Evolutionary conservation across 1,140 invertebrate genomes (phyloP).

Genomic region (Apolygus lucorum): DNA sequence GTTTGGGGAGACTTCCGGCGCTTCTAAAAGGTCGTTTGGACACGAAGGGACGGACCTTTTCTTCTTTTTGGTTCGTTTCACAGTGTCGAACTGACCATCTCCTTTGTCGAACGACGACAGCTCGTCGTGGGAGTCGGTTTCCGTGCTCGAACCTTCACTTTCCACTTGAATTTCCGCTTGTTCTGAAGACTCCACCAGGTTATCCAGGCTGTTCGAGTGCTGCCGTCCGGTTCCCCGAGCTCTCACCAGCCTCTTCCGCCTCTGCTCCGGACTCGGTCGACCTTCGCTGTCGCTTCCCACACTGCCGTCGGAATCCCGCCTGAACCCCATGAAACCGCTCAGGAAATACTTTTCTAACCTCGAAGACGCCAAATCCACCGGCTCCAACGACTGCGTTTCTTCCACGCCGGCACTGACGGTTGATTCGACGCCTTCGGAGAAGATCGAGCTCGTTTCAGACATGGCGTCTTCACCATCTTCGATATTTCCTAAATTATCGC

Average conservation of each 20-base stretch:
- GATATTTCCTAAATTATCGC: slow-evolving; percentile 51
- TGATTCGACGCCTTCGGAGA: slow-evolving; percentile 70
- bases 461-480: slow-evolving; percentile 56
- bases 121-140: slow-evolving; percentile 68
- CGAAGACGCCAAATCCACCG: slow-evolving; percentile 69
- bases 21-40: slow-evolving; percentile 36
- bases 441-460: slow-evolving; percentile 80
- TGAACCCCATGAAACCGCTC: slow-evolving; percentile 72
- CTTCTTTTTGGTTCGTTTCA: slow-evolving; percentile 70
- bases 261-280: slow-evolving; percentile 72
- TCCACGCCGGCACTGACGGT: slow-evolving; percentile 46
- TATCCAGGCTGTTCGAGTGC: slow-evolving; percentile 69
- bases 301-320: slow-evolving; percentile 72
- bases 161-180: slow-evolving; percentile 43
- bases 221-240: slow-evolving; percentile 69
- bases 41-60: slow-evolving; percentile 40
- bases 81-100: slow-evolving; percentile 69
- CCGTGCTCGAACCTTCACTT: slow-evolving; percentile 61
- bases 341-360: slow-evolving; percentile 84
- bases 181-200: slow-evolving; percentile 46
- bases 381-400: slow-evolving; percentile 40
- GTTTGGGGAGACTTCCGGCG: slow-evolving; percentile 43
- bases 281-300: slow-evolving; percentile 71
- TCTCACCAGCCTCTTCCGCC: slow-evolving; percentile 65
- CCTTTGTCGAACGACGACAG: slow-evolving; percentile 51